A percentile compares a stretch with the other conserved stretches of the same genome.
These are phyloP conservation scores for Tribolium madens DNA, from an alignment of 1,140 invertebrate species.

Conservation along the genomic window DNA sequence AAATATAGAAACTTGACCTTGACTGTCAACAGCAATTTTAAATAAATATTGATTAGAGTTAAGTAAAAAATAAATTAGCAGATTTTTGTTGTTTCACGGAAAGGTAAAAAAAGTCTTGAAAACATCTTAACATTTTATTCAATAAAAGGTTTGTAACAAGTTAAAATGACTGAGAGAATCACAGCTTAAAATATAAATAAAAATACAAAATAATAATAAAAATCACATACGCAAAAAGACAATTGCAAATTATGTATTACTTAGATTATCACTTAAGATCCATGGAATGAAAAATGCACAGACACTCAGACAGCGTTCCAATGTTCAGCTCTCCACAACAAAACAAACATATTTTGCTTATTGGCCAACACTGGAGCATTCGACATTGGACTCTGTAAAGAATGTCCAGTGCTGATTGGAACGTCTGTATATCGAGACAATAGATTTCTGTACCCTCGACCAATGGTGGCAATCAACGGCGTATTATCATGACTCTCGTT, in stretches of 20 bases:
- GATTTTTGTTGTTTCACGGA: not conserved
- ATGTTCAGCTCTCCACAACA: constrained; percentile 80
- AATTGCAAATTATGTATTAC: not conserved
- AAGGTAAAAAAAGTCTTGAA: not conserved
- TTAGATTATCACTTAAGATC: constrained; percentile 31
- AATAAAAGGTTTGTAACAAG: constrained; percentile 26
- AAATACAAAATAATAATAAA: constrained; percentile 18
- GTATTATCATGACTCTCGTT: constrained; percentile 65
- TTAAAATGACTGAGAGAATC: constrained; percentile 45
- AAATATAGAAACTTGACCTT: no score
- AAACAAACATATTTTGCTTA: constrained; percentile 74
- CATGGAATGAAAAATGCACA: constrained; percentile 38
- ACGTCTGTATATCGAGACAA: constrained; percentile 78
- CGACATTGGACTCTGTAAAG: constrained; percentile 59
- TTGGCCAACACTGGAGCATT: constrained; percentile 48
- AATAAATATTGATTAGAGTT: no score
- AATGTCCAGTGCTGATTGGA: constrained; percentile 60
- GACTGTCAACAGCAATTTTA: no score
- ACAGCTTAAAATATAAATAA: constrained; percentile 40
- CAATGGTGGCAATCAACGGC: constrained; percentile 80
- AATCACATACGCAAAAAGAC: constrained; percentile 13
- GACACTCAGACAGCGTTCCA: constrained; percentile 69
- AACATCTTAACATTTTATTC: constrained; percentile 29
- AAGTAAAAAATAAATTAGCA: not conserved
- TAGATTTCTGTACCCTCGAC: constrained; percentile 85